These are phyloP conservation scores for Drosophila gunungcola DNA, from an alignment of 1,140 invertebrate genomes.

Conservation along the genomic window DNA sequence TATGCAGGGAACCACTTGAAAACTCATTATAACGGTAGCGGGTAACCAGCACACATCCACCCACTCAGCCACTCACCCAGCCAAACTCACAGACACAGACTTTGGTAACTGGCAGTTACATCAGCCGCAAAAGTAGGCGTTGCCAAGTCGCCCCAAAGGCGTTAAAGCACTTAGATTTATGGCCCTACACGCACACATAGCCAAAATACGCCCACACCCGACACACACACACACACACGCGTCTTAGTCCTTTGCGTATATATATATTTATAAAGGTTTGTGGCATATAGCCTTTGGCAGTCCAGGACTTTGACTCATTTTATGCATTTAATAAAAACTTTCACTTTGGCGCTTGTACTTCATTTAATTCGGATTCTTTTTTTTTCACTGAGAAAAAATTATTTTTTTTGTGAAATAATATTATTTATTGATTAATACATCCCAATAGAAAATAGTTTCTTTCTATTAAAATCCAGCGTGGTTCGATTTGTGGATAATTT, in stretches of 20 bases:
- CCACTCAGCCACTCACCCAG: conserved; percentile 18
- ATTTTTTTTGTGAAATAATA: too few species aligned
- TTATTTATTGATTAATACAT: too few species aligned
- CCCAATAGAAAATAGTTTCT: too few species aligned
- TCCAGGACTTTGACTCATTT: conserved; percentile 68
- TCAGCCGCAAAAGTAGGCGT: conserved; percentile 76
- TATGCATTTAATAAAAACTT: conserved; percentile 82
- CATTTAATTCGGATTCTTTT: conserved; percentile 15
- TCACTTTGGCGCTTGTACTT: conserved; percentile 68
- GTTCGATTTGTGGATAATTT: too few species aligned
- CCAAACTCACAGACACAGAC: not conserved
- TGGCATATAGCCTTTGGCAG: conserved; percentile 47
- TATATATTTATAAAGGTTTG: conserved; percentile 14
- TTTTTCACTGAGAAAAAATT: not conserved
- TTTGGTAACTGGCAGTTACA: conserved; percentile 68
- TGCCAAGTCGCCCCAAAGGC: conserved; percentile 70
- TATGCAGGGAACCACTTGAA: conserved; percentile 80
- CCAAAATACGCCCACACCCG: conserved; percentile 40
- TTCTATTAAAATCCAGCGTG: too few species aligned
- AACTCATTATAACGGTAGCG: conserved; percentile 75
- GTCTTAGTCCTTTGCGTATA: conserved; percentile 1
- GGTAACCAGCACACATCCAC: conserved; percentile 37
- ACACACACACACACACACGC: not conserved
- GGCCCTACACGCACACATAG: conserved; percentile 49
- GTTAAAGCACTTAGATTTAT: conserved; percentile 83